phyloP scores from a whole-genome alignment of 2,113 vertebrate genomes.

The Poicephalus meyeri region DNA sequence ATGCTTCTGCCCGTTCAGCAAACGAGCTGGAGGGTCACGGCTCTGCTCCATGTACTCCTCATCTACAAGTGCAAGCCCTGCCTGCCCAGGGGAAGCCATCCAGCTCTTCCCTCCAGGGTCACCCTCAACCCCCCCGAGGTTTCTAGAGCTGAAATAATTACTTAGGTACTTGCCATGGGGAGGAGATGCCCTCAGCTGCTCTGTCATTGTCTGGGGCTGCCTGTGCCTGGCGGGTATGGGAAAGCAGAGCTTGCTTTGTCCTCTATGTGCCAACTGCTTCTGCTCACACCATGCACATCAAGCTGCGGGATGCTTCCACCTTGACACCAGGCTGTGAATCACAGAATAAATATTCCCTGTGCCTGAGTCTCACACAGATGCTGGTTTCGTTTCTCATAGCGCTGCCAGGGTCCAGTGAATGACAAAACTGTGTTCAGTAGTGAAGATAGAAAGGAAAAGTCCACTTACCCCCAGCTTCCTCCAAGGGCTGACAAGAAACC shows the following conservation, averaged over 20 bases:
- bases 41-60: not conserved
- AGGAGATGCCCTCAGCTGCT: not conserved
- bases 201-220: not conserved
- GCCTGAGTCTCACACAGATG: not conserved
- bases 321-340: not conserved
- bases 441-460: not conserved
- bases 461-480: no score
- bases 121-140: not conserved
- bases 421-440: not conserved
- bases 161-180: not conserved
- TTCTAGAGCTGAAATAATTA: not conserved
- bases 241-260: not conserved
- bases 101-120: not conserved
- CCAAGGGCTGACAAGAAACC: not conserved
- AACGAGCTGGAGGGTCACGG: fast-evolving
- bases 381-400: not conserved
- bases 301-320: not conserved
- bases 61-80: not conserved
- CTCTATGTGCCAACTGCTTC: not conserved
- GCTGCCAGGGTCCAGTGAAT: not conserved
- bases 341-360: constrained; percentile 26
- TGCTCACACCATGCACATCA: not conserved
- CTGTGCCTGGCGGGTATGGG: not conserved
- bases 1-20: not conserved
- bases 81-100: not conserved